phyloP scores from a whole-genome alignment of 2,797 vertebrate genomes.

The Chrysocyon brachyurus region DNA sequence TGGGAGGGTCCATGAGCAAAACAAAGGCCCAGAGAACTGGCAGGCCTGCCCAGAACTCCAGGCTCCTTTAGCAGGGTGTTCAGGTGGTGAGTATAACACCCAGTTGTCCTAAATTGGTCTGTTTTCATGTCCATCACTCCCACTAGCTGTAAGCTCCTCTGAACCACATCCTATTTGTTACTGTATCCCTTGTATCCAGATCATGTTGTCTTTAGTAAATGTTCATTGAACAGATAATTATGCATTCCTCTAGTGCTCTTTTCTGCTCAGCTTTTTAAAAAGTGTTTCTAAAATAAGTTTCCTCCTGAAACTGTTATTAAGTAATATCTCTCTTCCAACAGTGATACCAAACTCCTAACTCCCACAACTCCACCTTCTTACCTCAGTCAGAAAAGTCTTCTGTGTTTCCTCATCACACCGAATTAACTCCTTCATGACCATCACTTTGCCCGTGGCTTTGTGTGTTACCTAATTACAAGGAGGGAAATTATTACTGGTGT shows the following conservation, averaged over 20 bases:
- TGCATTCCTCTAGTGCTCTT: not conserved
- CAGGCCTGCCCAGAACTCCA: not conserved
- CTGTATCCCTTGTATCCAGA: not conserved
- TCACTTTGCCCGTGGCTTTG: constrained; percentile 97
- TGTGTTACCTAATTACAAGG: constrained; percentile 92
- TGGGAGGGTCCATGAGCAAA: not conserved
- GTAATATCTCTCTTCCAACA: not conserved
- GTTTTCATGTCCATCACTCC: not conserved
- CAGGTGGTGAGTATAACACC: not conserved
- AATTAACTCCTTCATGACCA: constrained; percentile 99
- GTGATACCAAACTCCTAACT: not conserved
- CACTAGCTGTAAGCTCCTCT: not conserved
- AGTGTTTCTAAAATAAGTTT: constrained; percentile 12
- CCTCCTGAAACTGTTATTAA: constrained; percentile 6
- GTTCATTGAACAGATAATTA: not conserved
- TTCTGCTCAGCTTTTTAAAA: not conserved
- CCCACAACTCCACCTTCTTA: constrained; percentile 73
- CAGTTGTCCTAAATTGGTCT: not conserved
- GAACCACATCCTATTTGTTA: not conserved
- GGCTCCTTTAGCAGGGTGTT: not conserved
- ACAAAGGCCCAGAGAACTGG: not conserved
- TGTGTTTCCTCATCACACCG: constrained; percentile 97
- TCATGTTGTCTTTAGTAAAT: not conserved
- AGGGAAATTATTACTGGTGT: constrained; percentile 70
- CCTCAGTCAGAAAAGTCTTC: constrained; percentile 97